Conservation (phyloP, 2,113 vertebrate species). For the Stigmatopora argus region DNA sequence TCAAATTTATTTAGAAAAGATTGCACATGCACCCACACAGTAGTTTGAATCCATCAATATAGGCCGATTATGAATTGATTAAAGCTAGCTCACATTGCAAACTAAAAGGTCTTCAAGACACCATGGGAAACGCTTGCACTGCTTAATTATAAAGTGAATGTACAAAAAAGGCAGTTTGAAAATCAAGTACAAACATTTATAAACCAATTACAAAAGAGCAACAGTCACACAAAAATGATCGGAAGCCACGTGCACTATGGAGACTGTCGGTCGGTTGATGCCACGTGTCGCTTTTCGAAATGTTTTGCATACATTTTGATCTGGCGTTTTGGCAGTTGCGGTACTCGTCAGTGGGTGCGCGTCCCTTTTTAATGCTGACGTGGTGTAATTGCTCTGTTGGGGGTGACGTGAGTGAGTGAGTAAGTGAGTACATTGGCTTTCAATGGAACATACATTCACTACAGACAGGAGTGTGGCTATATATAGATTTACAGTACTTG, state of each 20-base stretch:
- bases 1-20: constrained; percentile 93
- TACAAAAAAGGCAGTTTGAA: constrained; percentile 99
- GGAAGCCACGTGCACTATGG: constrained; percentile 63
- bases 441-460: constrained; percentile 65
- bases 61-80: constrained; percentile 76
- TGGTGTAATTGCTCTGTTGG: constrained; percentile 37
- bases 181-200: constrained; percentile 99
- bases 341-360: background rate
- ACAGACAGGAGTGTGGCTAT: constrained; percentile 49
- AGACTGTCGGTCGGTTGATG: constrained; percentile 42
- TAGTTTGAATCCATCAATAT: constrained; percentile 80
- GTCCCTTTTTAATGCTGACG: constrained; percentile 10
- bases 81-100: constrained; percentile 84
- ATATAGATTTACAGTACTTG: constrained; percentile 60
- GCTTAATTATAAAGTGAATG: constrained; percentile 80
- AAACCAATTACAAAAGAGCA: constrained; percentile 98
- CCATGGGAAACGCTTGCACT: constrained; percentile 87
- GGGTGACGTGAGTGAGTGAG: constrained; percentile 24
- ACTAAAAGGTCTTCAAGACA: constrained; percentile 90
- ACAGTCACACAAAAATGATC: constrained; percentile 74
- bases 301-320: constrained; percentile 67
- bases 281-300: constrained; percentile 50
- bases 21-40: constrained; percentile 93
- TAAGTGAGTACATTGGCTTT: constrained; percentile 60
- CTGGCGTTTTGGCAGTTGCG: constrained; percentile 71